These are phyloP conservation scores for Corythornis vintsioides DNA, from an alignment of 2,113 vertebrate genomes.

Conservation along the genomic window DNA sequence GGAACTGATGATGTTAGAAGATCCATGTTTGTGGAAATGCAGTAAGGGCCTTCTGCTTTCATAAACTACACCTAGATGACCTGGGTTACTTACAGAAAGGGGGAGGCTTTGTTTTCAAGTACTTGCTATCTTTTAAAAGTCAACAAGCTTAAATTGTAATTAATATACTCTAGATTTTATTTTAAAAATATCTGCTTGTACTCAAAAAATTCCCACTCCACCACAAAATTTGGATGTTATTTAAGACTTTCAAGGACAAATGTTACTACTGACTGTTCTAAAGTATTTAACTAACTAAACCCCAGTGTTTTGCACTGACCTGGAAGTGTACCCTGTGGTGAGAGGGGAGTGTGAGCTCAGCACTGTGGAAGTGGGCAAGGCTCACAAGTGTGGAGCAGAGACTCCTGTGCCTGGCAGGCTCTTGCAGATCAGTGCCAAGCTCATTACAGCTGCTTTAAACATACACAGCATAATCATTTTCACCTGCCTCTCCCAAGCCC, in stretches of 20 bases:
- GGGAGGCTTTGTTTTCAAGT: background rate
- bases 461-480: conserved; percentile 11
- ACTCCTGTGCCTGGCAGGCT: background rate
- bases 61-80: background rate
- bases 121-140: background rate
- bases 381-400: background rate
- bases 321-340: background rate
- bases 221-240: background rate
- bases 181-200: background rate
- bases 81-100: background rate
- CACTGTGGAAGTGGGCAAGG: background rate
- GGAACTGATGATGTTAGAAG: too few species aligned
- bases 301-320: background rate
- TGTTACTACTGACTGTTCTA: background rate
- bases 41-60: background rate
- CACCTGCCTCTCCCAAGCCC: background rate
- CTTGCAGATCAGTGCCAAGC: background rate
- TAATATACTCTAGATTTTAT: background rate
- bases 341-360: background rate
- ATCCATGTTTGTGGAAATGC: background rate
- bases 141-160: background rate
- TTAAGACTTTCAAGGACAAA: background rate
- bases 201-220: background rate
- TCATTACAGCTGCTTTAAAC: background rate
- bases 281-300: background rate